Base-by-base conservation (phyloP, 2,888 invertebrate species). In the Gerris lacustris region DNA sequence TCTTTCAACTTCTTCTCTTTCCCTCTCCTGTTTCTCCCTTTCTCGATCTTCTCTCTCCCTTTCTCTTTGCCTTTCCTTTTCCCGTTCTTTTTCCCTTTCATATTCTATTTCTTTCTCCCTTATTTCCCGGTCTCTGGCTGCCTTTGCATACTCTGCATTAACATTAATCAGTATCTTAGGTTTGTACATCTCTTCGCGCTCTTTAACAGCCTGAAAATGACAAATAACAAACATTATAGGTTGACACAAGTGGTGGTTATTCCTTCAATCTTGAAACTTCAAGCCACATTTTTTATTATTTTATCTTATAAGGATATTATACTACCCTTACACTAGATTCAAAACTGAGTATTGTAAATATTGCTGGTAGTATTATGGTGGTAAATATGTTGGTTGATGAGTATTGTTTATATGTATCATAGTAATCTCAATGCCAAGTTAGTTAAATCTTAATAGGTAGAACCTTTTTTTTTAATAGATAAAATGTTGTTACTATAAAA, bases 111-210 rank as follows among this genome's bases (percentile, higher is more conserved):
- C 81, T 75, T 77, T 83, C 83, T 74, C 84, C 79, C 78, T 82
- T 31, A 31, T 31, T 79, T 86, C 86, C 69, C 85, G 83, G 77
- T 87, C 74, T 63, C 73, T 75, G 70, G 78, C 77, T 45, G 77
- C 74, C 18, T 77, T 76, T 68, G 81, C 80, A 55, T 80, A 81
- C 18, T 81, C 81, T 74, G 82, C 81, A 63, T 82, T 79, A 72
- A 83, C 82, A 70, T 82, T 82, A 75, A 94, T 88, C 70, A 94
- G 84, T 75, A 93, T 86, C 77, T 90, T 88, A 69, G 95, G 94
- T 80, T 86, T 87, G 81, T 94, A 92, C 79, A 88, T 86, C 78
- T 89, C 91, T 79, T 94, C 94, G 68, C 89, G 85, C 79, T 90
- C 89, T 75, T 86, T 85, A 79, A 88, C 86, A 75, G 86, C 81